phyloP scores from a whole-genome alignment of 2,888 invertebrate species.

The Mythimna vitellina region DNA sequence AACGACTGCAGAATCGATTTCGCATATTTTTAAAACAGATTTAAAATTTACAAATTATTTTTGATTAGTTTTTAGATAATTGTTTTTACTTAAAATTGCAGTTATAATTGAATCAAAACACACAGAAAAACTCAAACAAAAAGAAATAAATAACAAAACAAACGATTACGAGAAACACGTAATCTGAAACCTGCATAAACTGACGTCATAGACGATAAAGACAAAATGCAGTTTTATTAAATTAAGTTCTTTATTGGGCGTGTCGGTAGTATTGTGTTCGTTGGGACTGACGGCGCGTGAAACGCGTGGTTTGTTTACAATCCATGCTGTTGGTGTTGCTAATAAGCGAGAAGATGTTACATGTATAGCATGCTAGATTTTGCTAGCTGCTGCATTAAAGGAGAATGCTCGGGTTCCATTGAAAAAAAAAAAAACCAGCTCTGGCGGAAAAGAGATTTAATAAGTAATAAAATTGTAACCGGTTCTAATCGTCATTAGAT shows the following conservation, averaged over 20 bases:
- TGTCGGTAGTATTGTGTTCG: constrained; percentile 32
- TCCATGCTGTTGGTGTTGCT: constrained; percentile 37
- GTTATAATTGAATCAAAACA: too few relatives aligned
- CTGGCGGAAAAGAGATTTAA: too few relatives aligned
- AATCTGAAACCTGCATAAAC: constrained; percentile 26
- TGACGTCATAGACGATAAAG: constrained; percentile 30
- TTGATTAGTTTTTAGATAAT: too few relatives aligned
- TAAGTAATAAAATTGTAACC: too few relatives aligned
- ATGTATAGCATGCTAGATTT: constrained; percentile 1
- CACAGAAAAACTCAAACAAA: background rate
- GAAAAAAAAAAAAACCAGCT: too few relatives aligned
- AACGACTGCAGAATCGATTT: too few relatives aligned
- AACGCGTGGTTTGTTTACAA: constrained; percentile 20
- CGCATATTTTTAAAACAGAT: too few relatives aligned
- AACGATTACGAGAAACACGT: constrained; percentile 14
- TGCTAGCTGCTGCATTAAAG: too few relatives aligned
- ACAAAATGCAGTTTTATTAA: constrained; percentile 26
- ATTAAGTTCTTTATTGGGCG: constrained; percentile 22
- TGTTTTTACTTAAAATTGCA: too few relatives aligned
- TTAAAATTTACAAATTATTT: too few relatives aligned
- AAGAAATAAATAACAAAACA: background rate
- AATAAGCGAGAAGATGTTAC: constrained; percentile 22
- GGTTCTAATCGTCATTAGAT: too few relatives aligned
- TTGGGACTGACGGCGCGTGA: constrained; percentile 38
- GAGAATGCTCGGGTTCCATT: too few relatives aligned